phyloP scores from a whole-genome alignment of 2,113 vertebrate species.

The Ramphastos sulfuratus region DNA sequence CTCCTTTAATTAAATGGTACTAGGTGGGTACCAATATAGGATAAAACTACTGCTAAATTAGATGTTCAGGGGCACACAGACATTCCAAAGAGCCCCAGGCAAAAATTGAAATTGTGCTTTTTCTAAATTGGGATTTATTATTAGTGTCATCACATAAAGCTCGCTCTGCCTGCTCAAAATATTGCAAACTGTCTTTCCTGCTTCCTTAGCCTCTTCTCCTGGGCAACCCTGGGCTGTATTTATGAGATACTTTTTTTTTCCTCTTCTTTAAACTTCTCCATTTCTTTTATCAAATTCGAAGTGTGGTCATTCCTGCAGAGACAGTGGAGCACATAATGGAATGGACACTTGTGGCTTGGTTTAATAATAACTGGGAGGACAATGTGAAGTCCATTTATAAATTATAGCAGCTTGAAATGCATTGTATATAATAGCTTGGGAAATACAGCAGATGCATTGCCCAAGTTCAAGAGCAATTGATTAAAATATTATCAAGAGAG shows the following conservation, averaged over 20 bases:
- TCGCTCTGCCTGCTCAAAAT: background rate
- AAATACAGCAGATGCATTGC: constrained; percentile 21
- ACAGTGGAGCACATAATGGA: background rate
- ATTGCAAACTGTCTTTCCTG: background rate
- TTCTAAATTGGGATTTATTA: constrained; percentile 21
- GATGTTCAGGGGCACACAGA: background rate
- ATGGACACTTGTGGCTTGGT: constrained; percentile 12
- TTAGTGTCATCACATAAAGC: background rate
- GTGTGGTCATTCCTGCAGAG: background rate
- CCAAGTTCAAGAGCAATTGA: constrained; percentile 33
- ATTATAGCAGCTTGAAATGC: background rate
- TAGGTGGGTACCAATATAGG: background rate
- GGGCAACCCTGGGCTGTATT: background rate
- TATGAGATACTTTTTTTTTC: background rate
- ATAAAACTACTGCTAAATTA: background rate
- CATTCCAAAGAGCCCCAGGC: background rate
- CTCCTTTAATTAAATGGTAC: constrained; percentile 22
- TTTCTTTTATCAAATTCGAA: background rate
- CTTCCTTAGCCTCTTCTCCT: background rate
- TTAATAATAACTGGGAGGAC: constrained; percentile 18
- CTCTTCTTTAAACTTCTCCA: background rate
- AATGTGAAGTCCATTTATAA: background rate
- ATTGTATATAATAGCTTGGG: background rate
- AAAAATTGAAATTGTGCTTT: constrained; percentile 17
- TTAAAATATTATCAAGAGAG: constrained; percentile 42